Evolutionary conservation across 2,113 vertebrate species (phyloP).

Genomic region (Sminthopsis crassicaudata): DNA sequence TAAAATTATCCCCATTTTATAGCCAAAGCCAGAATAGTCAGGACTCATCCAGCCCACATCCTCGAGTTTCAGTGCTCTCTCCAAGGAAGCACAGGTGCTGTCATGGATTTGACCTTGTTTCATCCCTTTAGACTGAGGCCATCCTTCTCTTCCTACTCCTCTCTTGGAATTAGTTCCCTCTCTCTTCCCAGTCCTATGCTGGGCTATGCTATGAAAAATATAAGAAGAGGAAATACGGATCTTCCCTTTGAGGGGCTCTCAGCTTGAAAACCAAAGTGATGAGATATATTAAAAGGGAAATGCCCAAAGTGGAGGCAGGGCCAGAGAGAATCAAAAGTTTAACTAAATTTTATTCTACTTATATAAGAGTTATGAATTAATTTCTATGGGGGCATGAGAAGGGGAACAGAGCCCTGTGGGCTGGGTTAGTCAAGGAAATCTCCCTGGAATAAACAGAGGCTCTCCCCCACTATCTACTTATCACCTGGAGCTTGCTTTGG

Average conservation of each 20-base stretch:
- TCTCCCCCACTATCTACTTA: not conserved
- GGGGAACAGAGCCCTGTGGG: not conserved
- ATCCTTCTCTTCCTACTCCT: not conserved
- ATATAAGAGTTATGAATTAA: not conserved
- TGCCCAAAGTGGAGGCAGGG: not conserved
- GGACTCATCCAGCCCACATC: not conserved
- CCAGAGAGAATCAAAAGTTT: not conserved
- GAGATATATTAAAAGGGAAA: not conserved
- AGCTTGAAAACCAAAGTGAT: not conserved
- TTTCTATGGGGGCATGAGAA: not conserved
- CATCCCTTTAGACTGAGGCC: not conserved
- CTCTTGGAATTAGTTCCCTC: not conserved
- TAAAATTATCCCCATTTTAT: not conserved
- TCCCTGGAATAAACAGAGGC: not conserved
- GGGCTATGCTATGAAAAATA: no score
- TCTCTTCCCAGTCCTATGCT: not conserved
- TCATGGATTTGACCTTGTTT: not conserved
- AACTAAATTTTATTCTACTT: not conserved
- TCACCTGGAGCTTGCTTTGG: not conserved
- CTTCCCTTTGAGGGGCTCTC: not conserved
- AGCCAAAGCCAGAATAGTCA: not conserved
- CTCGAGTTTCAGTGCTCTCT: not conserved
- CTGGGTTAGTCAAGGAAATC: not conserved
- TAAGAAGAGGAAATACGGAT: not conserved
- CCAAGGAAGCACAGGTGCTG: not conserved